A percentile compares a stretch with the other conserved stretches of the same genome.
phyloP scores from a whole-genome alignment of 2,113 vertebrate genomes.

The Embiotoca jacksoni region DNA sequence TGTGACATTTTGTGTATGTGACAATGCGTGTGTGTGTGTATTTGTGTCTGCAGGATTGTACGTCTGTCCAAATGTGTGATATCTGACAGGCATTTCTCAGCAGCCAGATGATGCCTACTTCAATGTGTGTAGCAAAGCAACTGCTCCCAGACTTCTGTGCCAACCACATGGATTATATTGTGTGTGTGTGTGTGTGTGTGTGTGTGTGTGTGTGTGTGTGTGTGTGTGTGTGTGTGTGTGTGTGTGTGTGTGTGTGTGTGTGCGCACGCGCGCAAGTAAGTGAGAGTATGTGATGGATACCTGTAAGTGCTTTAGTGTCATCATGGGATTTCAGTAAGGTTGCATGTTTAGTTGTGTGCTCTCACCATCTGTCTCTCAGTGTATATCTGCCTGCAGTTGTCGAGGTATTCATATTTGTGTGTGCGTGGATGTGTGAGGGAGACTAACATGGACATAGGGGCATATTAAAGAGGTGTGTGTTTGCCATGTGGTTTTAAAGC shows the following conservation, averaged over 20 bases:
- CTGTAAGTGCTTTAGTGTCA: slow-evolving; percentile 62
- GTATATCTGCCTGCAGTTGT: slow-evolving; percentile 16
- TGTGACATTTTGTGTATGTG: slow-evolving; percentile 5
- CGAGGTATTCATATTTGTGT: slow-evolving; percentile 7
- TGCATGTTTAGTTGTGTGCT: slow-evolving; percentile 49
- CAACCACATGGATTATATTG: slow-evolving; percentile 54
- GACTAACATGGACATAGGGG: not conserved
- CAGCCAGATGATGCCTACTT: slow-evolving; percentile 61
- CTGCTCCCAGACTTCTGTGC: slow-evolving; percentile 46
- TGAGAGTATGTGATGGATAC: slow-evolving; percentile 49
- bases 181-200: slow-evolving; percentile 15
- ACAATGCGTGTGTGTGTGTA: not conserved
- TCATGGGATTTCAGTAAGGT: slow-evolving; percentile 59
- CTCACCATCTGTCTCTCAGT: slow-evolving; percentile 48
- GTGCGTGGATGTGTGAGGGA: slow-evolving; percentile 19
- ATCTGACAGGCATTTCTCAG: slow-evolving; percentile 48
- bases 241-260: too few species aligned
- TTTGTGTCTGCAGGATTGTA: slow-evolving; percentile 3
- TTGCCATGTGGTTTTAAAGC: not conserved
- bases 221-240: too few species aligned
- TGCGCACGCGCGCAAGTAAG: slow-evolving; percentile 9
- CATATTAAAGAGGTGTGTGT: slow-evolving; percentile 25
- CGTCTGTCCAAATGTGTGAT: slow-evolving; percentile 40
- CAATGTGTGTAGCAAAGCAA: slow-evolving; percentile 33
- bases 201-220: not conserved